A percentile compares a stretch with the other conserved stretches of the same genome.
These are phyloP conservation scores for Scrobipalpa atriplicella DNA, from an alignment of 2,888 invertebrate genomes.

Conservation along the genomic window DNA sequence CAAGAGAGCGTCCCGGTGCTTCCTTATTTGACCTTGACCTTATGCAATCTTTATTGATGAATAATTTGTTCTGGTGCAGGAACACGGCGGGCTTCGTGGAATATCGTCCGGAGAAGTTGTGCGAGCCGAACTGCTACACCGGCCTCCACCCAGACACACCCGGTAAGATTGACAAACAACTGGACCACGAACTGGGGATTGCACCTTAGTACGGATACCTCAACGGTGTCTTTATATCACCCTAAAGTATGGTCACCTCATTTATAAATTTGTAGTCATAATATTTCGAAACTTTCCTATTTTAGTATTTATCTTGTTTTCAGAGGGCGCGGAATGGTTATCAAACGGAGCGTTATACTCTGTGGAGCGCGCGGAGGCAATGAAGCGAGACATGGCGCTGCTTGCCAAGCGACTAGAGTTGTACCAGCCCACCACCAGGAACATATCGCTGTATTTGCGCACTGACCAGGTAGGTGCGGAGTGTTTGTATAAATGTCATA, in stretches of 20 bases:
- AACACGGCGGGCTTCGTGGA: slow-evolving; percentile 83
- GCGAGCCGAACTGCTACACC: slow-evolving; percentile 89
- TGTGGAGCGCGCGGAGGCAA: slow-evolving; percentile 35
- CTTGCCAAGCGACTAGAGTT: slow-evolving; percentile 32
- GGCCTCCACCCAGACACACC: slow-evolving; percentile 86
- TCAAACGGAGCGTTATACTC: slow-evolving; percentile 37
- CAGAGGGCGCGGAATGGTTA: slow-evolving; percentile 48
- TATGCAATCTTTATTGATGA: too few species aligned
- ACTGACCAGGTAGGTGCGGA: slow-evolving; percentile 86
- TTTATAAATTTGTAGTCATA: too few species aligned
- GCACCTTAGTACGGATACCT: too few species aligned
- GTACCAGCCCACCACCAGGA: slow-evolving; percentile 47
- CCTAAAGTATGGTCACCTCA: too few species aligned
- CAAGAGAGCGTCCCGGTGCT: too few species aligned
- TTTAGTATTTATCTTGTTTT: too few species aligned
- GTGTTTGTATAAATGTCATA: too few species aligned
- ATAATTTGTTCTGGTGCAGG: slow-evolving; percentile 44
- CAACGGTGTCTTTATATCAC: too few species aligned
- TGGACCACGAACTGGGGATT: background rate
- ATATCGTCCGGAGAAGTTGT: slow-evolving; percentile 89
- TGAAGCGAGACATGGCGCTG: slow-evolving; percentile 28
- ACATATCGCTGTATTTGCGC: slow-evolving; percentile 89
- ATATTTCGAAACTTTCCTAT: too few species aligned
- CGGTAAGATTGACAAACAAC: slow-evolving; percentile 73
- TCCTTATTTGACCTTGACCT: too few species aligned